Evolutionary conservation across 2,113 vertebrate genomes (phyloP), one percentile per base, ranked within the genome.

Genomic region (rat (Rattus norvegicus)): DNA sequence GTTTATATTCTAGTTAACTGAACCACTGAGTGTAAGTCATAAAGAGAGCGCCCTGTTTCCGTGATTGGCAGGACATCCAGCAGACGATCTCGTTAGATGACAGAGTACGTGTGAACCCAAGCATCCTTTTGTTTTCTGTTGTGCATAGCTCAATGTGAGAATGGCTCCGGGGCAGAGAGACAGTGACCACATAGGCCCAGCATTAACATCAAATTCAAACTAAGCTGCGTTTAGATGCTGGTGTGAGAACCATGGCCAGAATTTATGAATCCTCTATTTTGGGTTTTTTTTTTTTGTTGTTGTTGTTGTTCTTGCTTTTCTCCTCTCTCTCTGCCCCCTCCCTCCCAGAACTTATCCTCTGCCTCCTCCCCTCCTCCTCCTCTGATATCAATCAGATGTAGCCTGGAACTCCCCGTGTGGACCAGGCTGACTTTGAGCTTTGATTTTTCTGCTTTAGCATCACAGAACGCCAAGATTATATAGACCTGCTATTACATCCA

Each of bases 241-340:
- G 88, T 30, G 36, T 85, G 54, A 65, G 30, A 94, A 86, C 11
- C 65, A 95, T 5, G 52, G 47, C 19, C 65, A n/a, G 10, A 49
- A 92, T 79, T 86, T 94, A 83, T 30, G 79, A 95, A 91, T 89
- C 67, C 30, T 80, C 22, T 94, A 54, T 89, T 95, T 52, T 80
- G 43, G 43, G 43, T 43, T 43, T 43, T 43, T 43, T 43, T 43
- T 43, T 43, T 43, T 43, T 43, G 49, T 63, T 90, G 76, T 63
- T 75, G 10, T 89, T 36, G 76, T 47, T 75, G 81, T 63, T 84
- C 22, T 61, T 59, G 12, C 79, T 81, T 56, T 24, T 52, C 49
- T 54, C 49, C n/a, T 47, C 39, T 12, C 3, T 16, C 26, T 30
- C 7, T 79, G 24, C 11, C 13, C 16, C 77, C 19, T 56, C 33